A percentile compares a stretch with the other conserved stretches of the same genome.
Evolutionary conservation across 2,113 vertebrate genomes (phyloP).

Genomic region (Chiloscyllium plagiosum): DNA sequence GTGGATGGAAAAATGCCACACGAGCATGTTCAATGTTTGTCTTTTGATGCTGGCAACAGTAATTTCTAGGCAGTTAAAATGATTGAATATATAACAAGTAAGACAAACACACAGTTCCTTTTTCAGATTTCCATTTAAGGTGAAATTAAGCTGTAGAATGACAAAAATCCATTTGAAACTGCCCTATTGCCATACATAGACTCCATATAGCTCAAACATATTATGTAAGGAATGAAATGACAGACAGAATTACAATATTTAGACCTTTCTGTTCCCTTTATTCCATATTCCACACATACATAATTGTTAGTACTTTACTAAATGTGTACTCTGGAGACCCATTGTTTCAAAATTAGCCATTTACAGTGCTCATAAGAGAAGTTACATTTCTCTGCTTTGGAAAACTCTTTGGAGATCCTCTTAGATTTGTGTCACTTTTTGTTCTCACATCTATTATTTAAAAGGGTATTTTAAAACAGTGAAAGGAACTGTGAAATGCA

Average conservation of each 20-base stretch:
- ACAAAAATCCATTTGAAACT: slow-evolving; percentile 19
- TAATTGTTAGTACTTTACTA: slow-evolving; percentile 36
- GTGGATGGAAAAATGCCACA: not conserved
- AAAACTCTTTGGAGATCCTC: not conserved
- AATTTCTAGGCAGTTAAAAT: slow-evolving; percentile 1
- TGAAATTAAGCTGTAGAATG: slow-evolving; percentile 4
- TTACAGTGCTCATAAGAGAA: not conserved
- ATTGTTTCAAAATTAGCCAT: slow-evolving; percentile 21
- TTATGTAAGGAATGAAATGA: slow-evolving; percentile 27
- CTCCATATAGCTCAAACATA: slow-evolving; percentile 17
- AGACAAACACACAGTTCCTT: not conserved
- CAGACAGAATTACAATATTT: slow-evolving; percentile 35
- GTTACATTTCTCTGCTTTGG: slow-evolving; percentile 20
- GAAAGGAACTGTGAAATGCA: slow-evolving; percentile 26
- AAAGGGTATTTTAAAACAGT: not conserved
- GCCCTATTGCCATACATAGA: slow-evolving; percentile 8
- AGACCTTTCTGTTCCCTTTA: slow-evolving; percentile 27
- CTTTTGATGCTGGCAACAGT: not conserved
- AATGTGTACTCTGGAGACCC: slow-evolving; percentile 23
- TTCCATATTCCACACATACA: not conserved
- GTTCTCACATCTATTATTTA: slow-evolving; percentile 31
- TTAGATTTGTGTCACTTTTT: slow-evolving; percentile 20
- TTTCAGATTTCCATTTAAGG: slow-evolving; percentile 15
- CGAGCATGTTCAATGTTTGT: not conserved
- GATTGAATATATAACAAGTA: not conserved